Evolutionary conservation across 2,113 vertebrate genomes (phyloP).

Genomic region (Melanerpes aurifrons): DNA sequence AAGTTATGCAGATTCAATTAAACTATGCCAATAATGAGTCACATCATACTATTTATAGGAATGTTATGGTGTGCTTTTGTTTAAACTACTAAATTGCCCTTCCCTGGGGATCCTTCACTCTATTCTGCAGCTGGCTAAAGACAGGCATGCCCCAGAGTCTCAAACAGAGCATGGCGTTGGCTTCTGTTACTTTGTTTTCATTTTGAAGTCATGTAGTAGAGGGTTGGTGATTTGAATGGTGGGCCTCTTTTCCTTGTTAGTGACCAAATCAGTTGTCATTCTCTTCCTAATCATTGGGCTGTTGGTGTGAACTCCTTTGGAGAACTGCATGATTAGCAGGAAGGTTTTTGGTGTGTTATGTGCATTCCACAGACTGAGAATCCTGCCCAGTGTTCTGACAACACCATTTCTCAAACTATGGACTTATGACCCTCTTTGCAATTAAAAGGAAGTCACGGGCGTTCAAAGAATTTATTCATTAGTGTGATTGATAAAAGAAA

Average conservation of each 20-base stretch:
- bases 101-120: not conserved
- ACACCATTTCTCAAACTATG: not conserved
- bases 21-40: slow-evolving; percentile 21
- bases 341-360: not conserved
- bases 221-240: not conserved
- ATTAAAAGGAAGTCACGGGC: not conserved
- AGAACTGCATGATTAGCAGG: not conserved
- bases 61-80: not conserved
- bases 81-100: not conserved
- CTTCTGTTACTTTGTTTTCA: not conserved
- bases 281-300: not conserved
- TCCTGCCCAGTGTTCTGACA: not conserved
- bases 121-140: not conserved
- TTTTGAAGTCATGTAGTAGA: not conserved
- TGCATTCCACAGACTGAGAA: not conserved
- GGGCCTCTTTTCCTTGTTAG: not conserved
- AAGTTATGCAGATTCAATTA: not conserved
- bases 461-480: not conserved
- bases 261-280: not conserved
- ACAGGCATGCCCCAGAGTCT: not conserved
- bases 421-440: not conserved
- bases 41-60: not conserved
- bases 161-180: not conserved
- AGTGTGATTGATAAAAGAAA: not conserved
- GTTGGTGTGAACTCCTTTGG: not conserved